Conservation (phyloP, 2,888 invertebrate genomes). For the Drosophila pegasa region DNA sequence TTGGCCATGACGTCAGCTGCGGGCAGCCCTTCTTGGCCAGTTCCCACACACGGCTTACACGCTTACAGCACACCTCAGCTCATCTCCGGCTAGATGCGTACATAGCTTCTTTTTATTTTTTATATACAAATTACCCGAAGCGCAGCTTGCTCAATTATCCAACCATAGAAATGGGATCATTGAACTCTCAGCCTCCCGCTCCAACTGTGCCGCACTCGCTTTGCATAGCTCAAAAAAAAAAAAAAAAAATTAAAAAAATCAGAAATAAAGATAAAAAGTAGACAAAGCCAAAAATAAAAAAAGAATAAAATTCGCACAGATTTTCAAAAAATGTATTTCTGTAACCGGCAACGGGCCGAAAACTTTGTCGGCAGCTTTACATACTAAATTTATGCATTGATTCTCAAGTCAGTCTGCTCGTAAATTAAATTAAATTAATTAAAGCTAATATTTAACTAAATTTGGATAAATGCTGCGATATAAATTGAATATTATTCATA, state of each 20-base stretch:
- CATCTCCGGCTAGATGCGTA: background rate
- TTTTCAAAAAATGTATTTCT: slow-evolving; percentile 54
- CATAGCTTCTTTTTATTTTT: too few species aligned
- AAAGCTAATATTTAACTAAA: slow-evolving; percentile 36
- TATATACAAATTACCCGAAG: slow-evolving; percentile 26
- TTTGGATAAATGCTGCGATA: slow-evolving; percentile 26
- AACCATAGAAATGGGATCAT: slow-evolving; percentile 64
- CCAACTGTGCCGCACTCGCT: slow-evolving; percentile 51
- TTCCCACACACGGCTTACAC: slow-evolving; percentile 38
- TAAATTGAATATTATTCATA: slow-evolving; percentile 32
- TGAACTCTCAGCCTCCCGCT: slow-evolving; percentile 59
- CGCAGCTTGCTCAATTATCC: slow-evolving; percentile 47
- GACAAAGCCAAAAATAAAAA: slow-evolving; percentile 19
- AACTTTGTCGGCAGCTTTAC: slow-evolving; percentile 10
- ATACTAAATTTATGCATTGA: slow-evolving; percentile 58
- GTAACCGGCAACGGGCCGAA: slow-evolving; percentile 52
- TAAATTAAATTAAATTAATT: slow-evolving; percentile 34
- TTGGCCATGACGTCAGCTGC: slow-evolving; percentile 63
- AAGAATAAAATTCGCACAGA: slow-evolving; percentile 61
- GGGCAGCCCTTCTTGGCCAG: slow-evolving; percentile 47
- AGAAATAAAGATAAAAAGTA: background rate
- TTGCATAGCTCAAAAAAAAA: slow-evolving; percentile 58
- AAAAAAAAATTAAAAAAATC: background rate
- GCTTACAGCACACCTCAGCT: slow-evolving; percentile 1
- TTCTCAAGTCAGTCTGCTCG: slow-evolving; percentile 23